Base-by-base conservation (phyloP, 2,797 vertebrate genomes). In the Argentina silus region DNA sequence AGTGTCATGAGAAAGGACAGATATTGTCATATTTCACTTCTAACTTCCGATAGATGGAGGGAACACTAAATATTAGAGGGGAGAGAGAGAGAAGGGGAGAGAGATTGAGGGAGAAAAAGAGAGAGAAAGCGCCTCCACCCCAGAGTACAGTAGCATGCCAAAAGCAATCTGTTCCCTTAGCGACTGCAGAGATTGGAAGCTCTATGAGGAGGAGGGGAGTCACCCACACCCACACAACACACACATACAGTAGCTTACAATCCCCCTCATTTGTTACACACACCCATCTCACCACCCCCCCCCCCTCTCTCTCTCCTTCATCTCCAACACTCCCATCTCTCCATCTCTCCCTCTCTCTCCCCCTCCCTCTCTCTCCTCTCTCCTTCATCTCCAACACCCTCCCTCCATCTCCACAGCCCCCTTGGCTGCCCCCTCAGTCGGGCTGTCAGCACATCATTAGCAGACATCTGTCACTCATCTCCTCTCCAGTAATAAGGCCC, bases 101-200 rank as follows among this genome's bases (percentile, higher is more conserved):
- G 53, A 5, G 11, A 59, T 44, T 21, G 75, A 62, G 72, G 70
- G 77, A 27, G 2, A 23, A 5, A 67, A 6, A 27, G 47, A 51
- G 21, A 9, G 48, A 67, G 47, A 50, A 36, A 10, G 6, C 10
- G 2, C 76, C 85, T 87, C 75, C 76, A 83, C 86, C 87, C 85
- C 79, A 15, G 2, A n/a, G 60, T n/a, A 12, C 51, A 87, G 83
- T 78, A 76, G 79, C 74, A 79, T 83, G 87, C 88, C 89, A 90
- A 90, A 92, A 92, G 88, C 90, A 84, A 81, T 90, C 82, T 81
- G 84, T 86, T 90, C 86, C 90, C 89, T 82, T 86, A 86, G 86
- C 85, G 90, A 88, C 55, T 57, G 74, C 85, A 81, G 75, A 75
- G 56, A 76, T 83, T 67, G 42, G 74, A 81, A 74, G 73, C 79